Conservation (phyloP, 2,888 invertebrate species). For the Pantelozetes paolii region DNA sequence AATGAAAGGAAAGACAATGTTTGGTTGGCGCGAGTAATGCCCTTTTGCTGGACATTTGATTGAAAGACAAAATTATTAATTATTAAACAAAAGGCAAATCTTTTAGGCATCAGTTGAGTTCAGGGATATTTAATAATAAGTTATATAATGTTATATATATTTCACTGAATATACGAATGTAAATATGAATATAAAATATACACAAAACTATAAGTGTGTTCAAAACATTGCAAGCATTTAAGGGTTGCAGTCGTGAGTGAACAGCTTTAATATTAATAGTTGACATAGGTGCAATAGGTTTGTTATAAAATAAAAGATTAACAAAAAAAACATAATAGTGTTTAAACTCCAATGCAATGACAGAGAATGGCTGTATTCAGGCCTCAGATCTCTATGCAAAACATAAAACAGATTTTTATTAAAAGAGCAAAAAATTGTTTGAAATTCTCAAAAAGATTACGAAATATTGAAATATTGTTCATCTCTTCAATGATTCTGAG, state of each 20-base stretch:
- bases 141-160: background rate
- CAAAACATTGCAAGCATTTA: conserved; percentile 11
- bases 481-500: conserved; percentile 8
- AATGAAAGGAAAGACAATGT: too few species aligned
- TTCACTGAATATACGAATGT: background rate
- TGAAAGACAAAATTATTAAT: background rate
- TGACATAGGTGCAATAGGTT: conserved; percentile 26
- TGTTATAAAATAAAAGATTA: conserved; percentile 6
- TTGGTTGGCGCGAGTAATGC: conserved; percentile 18
- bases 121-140: conserved; percentile 28
- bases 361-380: conserved; percentile 22
- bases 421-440: background rate
- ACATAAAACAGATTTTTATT: background rate
- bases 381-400: too few species aligned
- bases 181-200: conserved; percentile 10
- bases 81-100: conserved; percentile 1
- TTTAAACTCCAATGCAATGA: conserved; percentile 15
- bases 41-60: background rate
- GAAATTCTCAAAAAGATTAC: conserved; percentile 23
- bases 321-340: background rate
- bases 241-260: background rate
- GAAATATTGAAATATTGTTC: conserved; percentile 15
- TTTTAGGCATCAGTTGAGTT: conserved; percentile 24
- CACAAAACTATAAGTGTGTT: background rate
- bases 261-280: conserved; percentile 25